phyloP scores from a whole-genome alignment of 2,888 invertebrate species.

The Drosophila vallismaia region DNA sequence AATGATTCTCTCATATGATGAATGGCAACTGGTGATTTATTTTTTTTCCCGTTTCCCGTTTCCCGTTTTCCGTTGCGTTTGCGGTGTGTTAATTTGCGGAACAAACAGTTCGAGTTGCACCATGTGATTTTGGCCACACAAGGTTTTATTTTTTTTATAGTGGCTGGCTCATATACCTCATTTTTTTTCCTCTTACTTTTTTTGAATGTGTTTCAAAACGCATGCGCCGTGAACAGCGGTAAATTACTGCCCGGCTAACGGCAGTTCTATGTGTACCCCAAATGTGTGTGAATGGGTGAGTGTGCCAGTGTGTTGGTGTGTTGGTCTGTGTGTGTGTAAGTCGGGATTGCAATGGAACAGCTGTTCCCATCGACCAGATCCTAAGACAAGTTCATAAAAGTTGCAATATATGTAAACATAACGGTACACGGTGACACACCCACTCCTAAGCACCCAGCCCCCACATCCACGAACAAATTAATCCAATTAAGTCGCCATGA shows the following conservation, averaged over 20 bases:
- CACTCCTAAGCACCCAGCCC: background rate
- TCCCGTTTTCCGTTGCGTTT: background rate
- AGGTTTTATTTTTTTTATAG: conserved; percentile 6
- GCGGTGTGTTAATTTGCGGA: conserved; percentile 31
- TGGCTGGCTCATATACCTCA: background rate
- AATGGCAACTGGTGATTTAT: background rate
- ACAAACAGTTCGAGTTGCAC: conserved; percentile 29
- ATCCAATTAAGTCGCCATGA: background rate
- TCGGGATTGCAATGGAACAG: conserved; percentile 36
- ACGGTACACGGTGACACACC: conserved; percentile 5
- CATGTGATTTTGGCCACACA: conserved; percentile 25
- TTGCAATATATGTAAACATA: conserved; percentile 21
- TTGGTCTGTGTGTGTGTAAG: conserved; percentile 14
- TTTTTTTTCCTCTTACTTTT: conserved; percentile 7
- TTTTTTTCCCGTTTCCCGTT: background rate
- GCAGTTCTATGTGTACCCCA: conserved; percentile 11
- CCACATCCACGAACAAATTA: background rate
- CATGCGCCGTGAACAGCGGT: conserved; percentile 25
- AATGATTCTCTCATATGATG: conserved; percentile 13
- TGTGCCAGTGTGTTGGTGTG: conserved; percentile 17
- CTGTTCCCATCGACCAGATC: conserved; percentile 33
- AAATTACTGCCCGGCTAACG: conserved; percentile 32
- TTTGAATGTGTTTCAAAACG: conserved; percentile 27
- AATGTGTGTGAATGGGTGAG: conserved; percentile 17
- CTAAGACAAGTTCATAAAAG: conserved; percentile 6